These are phyloP conservation scores for Anas bahamensis DNA, from an alignment of 2,797 vertebrate genomes.

Conservation along the genomic window DNA sequence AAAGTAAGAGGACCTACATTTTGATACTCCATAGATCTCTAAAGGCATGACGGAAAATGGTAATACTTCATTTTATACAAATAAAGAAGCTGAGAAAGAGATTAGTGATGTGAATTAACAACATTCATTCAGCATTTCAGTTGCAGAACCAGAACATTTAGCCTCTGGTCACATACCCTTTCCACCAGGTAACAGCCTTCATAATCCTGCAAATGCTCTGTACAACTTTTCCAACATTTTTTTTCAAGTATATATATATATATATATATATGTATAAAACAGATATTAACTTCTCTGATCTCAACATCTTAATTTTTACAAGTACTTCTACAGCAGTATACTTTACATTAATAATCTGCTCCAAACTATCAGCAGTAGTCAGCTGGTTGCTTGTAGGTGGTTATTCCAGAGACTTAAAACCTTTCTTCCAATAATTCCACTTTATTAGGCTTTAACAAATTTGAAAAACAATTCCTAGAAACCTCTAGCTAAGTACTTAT, in stretches of 20 bases:
- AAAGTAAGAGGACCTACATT: not conserved
- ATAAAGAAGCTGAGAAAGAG: not conserved
- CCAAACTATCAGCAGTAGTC: not conserved
- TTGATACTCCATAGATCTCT: not conserved
- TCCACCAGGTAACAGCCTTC: not conserved
- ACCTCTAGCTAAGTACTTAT: not conserved
- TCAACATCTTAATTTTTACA: not conserved
- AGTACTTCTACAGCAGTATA: not conserved
- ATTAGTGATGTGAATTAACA: not conserved
- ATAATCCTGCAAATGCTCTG: not conserved
- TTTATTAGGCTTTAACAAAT: not conserved
- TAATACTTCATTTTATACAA: slow-evolving; percentile 20
- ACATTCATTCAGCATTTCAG: not conserved
- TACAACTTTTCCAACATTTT: not conserved
- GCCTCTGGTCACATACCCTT: not conserved
- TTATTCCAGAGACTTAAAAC: not conserved
- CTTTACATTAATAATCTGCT: not conserved
- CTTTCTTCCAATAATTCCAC: not conserved
- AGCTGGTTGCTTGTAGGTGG: not conserved
- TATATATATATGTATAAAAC: too few species aligned
- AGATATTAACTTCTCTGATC: not conserved
- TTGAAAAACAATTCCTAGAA: not conserved
- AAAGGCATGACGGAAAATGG: not conserved
- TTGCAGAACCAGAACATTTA: not conserved
- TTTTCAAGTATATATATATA: not conserved